Conservation (phyloP, 2,888 invertebrate species). For the Notodonta dromedarius region DNA sequence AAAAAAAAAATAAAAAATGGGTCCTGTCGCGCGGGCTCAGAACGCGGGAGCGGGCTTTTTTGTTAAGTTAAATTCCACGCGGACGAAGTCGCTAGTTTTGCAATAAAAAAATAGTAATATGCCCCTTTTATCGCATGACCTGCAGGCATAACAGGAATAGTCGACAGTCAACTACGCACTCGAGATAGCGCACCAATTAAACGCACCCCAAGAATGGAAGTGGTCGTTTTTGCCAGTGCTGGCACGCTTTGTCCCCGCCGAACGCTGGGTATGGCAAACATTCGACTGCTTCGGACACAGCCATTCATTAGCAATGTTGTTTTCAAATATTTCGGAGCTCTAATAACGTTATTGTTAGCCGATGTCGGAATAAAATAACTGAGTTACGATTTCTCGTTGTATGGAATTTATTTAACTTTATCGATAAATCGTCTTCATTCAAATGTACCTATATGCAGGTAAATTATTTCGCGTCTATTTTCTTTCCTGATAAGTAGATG, state of each 20-base stretch:
- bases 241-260: constrained; percentile 69
- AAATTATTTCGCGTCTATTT: too few relatives aligned
- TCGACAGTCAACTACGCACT: constrained; percentile 35
- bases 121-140: not conserved
- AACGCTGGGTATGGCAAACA: constrained; percentile 64
- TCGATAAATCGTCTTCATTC: too few relatives aligned
- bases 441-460: too few relatives aligned
- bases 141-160: constrained; percentile 8
- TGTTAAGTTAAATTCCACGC: too few relatives aligned
- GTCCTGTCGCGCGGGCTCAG: too few relatives aligned
- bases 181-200: constrained; percentile 62
- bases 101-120: too few relatives aligned
- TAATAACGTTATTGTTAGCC: constrained; percentile 28
- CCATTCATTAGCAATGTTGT: constrained; percentile 62
- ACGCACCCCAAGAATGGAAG: constrained; percentile 61
- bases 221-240: constrained; percentile 64
- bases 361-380: not conserved
- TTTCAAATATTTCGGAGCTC: constrained; percentile 50
- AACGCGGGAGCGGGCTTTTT: too few relatives aligned
- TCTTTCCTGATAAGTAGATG: too few relatives aligned
- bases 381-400: not conserved
- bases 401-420: too few relatives aligned
- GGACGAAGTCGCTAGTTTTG: too few relatives aligned
- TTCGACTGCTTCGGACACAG: constrained; percentile 57
- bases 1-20: too few relatives aligned